phyloP scores from a whole-genome alignment of 2,113 vertebrate genomes.

The Crotalus helleri region DNA sequence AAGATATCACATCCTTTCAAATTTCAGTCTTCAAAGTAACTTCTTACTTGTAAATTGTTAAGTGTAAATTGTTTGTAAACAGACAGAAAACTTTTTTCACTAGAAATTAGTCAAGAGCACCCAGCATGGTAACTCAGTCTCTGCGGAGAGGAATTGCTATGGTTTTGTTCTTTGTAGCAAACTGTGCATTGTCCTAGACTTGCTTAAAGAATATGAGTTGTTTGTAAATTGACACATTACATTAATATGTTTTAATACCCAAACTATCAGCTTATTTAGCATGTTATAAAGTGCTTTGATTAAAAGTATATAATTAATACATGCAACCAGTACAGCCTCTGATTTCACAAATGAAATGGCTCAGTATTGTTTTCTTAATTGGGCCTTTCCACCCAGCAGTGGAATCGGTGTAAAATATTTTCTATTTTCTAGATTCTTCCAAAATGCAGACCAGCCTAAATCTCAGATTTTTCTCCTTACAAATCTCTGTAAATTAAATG shows the following conservation, averaged over 20 bases:
- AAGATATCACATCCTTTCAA: background rate
- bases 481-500: constrained; percentile 47
- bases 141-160: background rate
- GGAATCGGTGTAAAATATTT: constrained; percentile 19
- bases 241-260: constrained; percentile 22
- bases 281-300: constrained; percentile 31
- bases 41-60: background rate
- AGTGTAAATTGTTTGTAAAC: background rate
- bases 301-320: constrained; percentile 16
- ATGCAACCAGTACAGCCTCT: constrained; percentile 54
- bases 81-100: background rate
- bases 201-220: background rate
- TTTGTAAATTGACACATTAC: constrained; percentile 3
- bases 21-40: background rate
- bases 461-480: constrained; percentile 23
- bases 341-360: constrained; percentile 65
- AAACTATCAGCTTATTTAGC: constrained; percentile 10
- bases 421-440: constrained; percentile 31
- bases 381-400: background rate
- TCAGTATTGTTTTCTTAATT: background rate
- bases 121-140: background rate
- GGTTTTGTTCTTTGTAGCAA: constrained; percentile 6
- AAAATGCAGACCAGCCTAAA: constrained; percentile 37
- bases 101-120: background rate
- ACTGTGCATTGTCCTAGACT: background rate